Evolutionary conservation across 1,140 invertebrate species (phyloP).

Genomic region (Phenacoccus solenopsis): DNA sequence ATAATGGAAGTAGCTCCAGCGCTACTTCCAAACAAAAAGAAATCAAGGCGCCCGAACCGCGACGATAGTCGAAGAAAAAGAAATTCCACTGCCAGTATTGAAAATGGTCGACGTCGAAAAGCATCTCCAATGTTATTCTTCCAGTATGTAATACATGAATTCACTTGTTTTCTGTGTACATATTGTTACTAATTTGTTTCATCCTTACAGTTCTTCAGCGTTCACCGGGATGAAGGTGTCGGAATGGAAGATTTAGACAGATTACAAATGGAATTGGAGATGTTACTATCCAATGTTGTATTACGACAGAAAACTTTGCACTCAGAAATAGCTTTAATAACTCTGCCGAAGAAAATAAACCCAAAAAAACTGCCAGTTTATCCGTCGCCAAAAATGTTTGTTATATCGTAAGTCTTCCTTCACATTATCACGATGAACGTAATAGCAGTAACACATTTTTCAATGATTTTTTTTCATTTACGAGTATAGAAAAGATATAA

Average conservation of each 20-base stretch:
- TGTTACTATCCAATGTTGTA: conserved; percentile 64
- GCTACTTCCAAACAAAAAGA: background rate
- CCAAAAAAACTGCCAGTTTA: conserved; percentile 20
- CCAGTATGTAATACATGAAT: background rate
- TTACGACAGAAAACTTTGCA: conserved; percentile 60
- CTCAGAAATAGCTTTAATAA: conserved; percentile 55
- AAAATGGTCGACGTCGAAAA: conserved; percentile 15
- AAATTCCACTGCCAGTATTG: conserved; percentile 9
- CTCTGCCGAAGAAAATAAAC: conserved; percentile 44
- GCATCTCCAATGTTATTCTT: conserved; percentile 2
- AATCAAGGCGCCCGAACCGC: background rate
- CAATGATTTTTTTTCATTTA: background rate
- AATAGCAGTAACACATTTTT: too few species aligned
- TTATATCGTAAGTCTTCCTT: background rate
- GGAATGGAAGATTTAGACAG: conserved; percentile 71
- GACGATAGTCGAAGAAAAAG: background rate
- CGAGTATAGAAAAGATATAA: background rate
- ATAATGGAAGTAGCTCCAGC: background rate
- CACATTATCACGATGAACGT: too few species aligned
- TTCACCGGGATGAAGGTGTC: conserved; percentile 46
- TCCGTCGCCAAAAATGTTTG: conserved; percentile 6
- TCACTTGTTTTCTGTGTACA: background rate
- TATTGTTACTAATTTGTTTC: background rate
- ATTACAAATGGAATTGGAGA: conserved; percentile 78
- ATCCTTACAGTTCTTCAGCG: conserved; percentile 39